These are phyloP conservation scores for Daphoenositta chrysoptera DNA, from an alignment of 2,113 vertebrate genomes.

Conservation along the genomic window DNA sequence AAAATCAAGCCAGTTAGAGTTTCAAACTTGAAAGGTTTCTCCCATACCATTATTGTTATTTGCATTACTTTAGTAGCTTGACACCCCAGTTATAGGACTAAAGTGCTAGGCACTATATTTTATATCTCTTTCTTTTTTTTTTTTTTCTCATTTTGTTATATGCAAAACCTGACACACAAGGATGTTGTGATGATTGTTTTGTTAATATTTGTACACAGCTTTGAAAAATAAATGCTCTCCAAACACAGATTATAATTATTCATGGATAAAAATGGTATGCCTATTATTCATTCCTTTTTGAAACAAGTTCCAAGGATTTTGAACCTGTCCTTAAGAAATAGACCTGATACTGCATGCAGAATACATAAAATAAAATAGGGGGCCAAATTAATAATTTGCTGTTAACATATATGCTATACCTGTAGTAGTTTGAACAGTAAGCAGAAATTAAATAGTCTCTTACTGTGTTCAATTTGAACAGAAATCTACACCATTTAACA, in stretches of 20 bases:
- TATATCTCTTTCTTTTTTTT: background rate
- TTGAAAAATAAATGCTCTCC: background rate
- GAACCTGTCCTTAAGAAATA: background rate
- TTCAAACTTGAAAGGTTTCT: constrained; percentile 59
- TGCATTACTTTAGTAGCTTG: constrained; percentile 37
- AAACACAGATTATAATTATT: background rate
- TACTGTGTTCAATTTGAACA: background rate
- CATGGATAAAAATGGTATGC: constrained; percentile 1
- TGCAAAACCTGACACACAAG: background rate
- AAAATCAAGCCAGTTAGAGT: constrained; percentile 57
- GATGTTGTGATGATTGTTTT: background rate
- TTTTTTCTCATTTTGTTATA: background rate
- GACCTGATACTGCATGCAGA: background rate
- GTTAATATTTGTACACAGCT: background rate
- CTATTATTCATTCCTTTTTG: background rate
- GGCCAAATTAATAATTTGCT: background rate
- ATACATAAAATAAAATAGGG: background rate
- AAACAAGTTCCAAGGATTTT: background rate
- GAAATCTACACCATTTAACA: background rate
- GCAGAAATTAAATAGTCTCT: background rate
- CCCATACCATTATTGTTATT: constrained; percentile 45
- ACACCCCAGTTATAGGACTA: background rate
- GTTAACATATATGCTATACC: background rate
- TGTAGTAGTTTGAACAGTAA: background rate
- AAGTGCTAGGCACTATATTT: background rate